These are phyloP conservation scores for Quadroppia sp. DNA, from an alignment of 2,888 invertebrate genomes.

Conservation along the genomic window DNA sequence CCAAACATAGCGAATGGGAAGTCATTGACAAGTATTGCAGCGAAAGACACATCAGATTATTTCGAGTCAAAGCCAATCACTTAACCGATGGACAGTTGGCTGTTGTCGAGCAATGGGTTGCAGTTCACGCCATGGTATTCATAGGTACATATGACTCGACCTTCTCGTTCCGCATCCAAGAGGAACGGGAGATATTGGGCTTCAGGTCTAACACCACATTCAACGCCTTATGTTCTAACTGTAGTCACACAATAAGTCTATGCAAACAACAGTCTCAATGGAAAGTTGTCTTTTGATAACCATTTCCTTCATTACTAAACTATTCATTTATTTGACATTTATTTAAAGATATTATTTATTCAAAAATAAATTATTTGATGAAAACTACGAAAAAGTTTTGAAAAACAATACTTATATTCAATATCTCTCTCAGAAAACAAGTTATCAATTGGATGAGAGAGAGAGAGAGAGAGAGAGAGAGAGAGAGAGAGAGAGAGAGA, in stretches of 20 bases:
- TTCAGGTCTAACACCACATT: conserved; percentile 76
- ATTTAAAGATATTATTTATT: too few relatives aligned
- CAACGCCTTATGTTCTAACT: conserved; percentile 72
- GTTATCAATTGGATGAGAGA: too few relatives aligned
- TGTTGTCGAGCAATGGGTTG: conserved; percentile 92
- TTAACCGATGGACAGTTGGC: conserved; percentile 67
- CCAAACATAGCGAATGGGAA: conserved; percentile 53
- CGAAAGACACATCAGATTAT: background rate
- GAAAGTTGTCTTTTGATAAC: conserved; percentile 14
- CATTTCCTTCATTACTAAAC: too few relatives aligned
- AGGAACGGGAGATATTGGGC: conserved; percentile 91
- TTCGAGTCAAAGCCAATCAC: conserved; percentile 5
- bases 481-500: background rate
- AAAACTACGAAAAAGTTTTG: too few relatives aligned
- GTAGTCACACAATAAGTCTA: conserved; percentile 52
- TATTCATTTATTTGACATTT: too few relatives aligned
- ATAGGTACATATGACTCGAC: conserved; percentile 80
- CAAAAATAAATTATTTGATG: too few relatives aligned
- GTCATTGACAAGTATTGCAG: background rate
- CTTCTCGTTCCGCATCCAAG: conserved; percentile 92
- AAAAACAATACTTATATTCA: too few relatives aligned
- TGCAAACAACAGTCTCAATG: conserved; percentile 32
- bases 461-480: too few relatives aligned
- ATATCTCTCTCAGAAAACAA: too few relatives aligned
- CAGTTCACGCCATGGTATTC: conserved; percentile 69